A percentile compares a stretch with the other conserved stretches of the same genome.
These are phyloP conservation scores for Echiichthys vipera DNA, from an alignment of 2,797 vertebrate genomes.

Conservation along the genomic window DNA sequence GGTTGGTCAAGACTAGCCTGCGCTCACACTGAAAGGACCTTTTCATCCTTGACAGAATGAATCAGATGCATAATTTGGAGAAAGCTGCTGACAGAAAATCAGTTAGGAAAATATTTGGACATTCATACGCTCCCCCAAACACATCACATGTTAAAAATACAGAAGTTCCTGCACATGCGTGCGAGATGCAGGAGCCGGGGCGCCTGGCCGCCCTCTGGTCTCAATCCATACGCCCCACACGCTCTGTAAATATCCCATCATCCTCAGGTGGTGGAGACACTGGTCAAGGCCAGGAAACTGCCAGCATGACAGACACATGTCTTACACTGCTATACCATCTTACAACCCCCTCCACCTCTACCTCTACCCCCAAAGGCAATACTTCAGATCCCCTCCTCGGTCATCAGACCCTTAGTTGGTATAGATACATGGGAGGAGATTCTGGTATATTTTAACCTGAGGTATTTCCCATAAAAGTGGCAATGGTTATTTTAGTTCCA, in stretches of 20 bases:
- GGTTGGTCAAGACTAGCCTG: slow-evolving; percentile 20
- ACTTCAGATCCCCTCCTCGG: slow-evolving; percentile 10
- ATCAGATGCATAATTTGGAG: slow-evolving; percentile 78
- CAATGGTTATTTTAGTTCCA: neutral
- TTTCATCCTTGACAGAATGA: slow-evolving; percentile 79
- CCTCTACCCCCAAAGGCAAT: neutral
- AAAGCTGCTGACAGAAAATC: slow-evolving; percentile 83
- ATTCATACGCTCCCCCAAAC: slow-evolving; percentile 65
- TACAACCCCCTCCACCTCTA: neutral
- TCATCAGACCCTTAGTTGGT: neutral
- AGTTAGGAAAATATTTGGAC: slow-evolving; percentile 82
- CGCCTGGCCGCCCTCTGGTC: slow-evolving; percentile 56
- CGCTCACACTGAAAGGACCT: slow-evolving; percentile 72
- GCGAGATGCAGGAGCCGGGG: slow-evolving; percentile 32
- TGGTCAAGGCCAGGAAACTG: slow-evolving; percentile 61
- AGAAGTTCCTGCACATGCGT: slow-evolving; percentile 63
- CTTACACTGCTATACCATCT: slow-evolving; percentile 33
- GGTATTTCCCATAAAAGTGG: neutral
- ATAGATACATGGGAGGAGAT: neutral
- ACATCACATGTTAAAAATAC: slow-evolving; percentile 76
- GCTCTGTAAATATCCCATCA: slow-evolving; percentile 74
- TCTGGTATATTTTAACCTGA: neutral
- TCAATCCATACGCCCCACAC: slow-evolving; percentile 55
- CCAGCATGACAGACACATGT: slow-evolving; percentile 66
- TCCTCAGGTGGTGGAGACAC: slow-evolving; percentile 64